Base-by-base conservation (phyloP, 2,888 invertebrate genomes). In the Oligia latruncula region DNA sequence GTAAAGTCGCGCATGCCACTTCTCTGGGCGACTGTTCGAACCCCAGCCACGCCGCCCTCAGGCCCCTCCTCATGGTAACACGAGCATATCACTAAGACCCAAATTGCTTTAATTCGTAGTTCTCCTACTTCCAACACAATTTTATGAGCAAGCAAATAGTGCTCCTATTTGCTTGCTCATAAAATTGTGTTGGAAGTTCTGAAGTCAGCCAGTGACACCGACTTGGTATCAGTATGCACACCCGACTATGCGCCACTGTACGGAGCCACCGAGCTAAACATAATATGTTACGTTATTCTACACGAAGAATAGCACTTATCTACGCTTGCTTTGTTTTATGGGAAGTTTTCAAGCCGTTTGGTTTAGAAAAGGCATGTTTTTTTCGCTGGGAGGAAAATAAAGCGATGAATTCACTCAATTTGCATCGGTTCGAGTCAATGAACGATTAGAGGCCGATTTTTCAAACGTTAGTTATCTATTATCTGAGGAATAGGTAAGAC, bases 191-290 rank as follows among this genome's bases (percentile, higher is more conserved):
- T n/a, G n/a, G n/a, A n/a, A n/a, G n/a, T n/a, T 73, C 8, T 49
- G 43, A 55, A 4, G 13, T 20, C 46, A 35, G 9, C 55, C 2
- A 9, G n/a, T 49, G 6, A 20, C 65, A 52, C 20, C 17, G 29
- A 71, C 35, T 52, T 64, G 13, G 43, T 81, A 83, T 85, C 83
- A 64, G 62, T 15, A 58, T 60, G 35, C 52, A 81, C 77, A 58
- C 73, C 2, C 62, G 35, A 71, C 66, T 66, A 66, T 46, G 65
- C 65, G 13, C 73, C 62, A 2, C 35, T 35, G n/a, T 29, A 55
- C 66, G 15, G 62, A 62, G 29, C 62, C 52, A 52, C 35, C 49
- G 43, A 52, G 49, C 35, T 76, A 40, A 80, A 66, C 49, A 58
- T 1, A n/a, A 43, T 55, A 9, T 8, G 55, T 55, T 55, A 23